Base-by-base conservation (phyloP, 2,797 vertebrate species). In the Coregonus suidteri region DNA sequence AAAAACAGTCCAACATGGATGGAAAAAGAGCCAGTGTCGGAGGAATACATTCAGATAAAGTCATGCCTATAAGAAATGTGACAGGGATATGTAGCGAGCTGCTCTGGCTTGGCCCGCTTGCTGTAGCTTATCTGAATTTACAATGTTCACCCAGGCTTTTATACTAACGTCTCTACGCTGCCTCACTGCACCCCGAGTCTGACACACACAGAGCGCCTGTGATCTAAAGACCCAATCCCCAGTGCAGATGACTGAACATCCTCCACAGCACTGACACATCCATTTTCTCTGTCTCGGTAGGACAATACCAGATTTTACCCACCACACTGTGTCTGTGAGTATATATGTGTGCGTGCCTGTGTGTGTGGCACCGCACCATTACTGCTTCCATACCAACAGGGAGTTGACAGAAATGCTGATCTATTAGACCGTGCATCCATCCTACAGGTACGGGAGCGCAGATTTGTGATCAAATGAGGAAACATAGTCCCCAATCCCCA, bases 201-300 rank as follows among this genome's bases (percentile, higher is more conserved):
- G 41, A 47, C 20, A 66, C 64, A 66, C 64, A 25, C 62, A 51
- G 30, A 75, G 69, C 71, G 35, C 59, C 66, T 62, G 75, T 78
- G 6, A 83, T 83, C 51, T 56, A 77, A 68, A 54, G 13, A 65
- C 65, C 65, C 77, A 72, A 65, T 82, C 18, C 64, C 18, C 71
- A 35, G 64, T 67, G 16, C 7, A 53, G 62, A 65, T 59, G 18
- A 64, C 41, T 25, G 11, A 70, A 37, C 47, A 62, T 73, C 69
- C 59, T 30, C 4, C 41, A 47, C 37, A 59, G 35, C 37, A 35
- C 53, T 35, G 20, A 35, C 53, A 65, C 35, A 35, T 79, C 6
- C 31, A 41, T 54, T 69, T 6, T 47, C 53, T 56, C 71, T 74
- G 65, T 67, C 41, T 13, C 51, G 3, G 25, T 20, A 15, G n/a